Conservation (phyloP, 2,888 invertebrate genomes). For the Pristionchus exspectatus region DNA sequence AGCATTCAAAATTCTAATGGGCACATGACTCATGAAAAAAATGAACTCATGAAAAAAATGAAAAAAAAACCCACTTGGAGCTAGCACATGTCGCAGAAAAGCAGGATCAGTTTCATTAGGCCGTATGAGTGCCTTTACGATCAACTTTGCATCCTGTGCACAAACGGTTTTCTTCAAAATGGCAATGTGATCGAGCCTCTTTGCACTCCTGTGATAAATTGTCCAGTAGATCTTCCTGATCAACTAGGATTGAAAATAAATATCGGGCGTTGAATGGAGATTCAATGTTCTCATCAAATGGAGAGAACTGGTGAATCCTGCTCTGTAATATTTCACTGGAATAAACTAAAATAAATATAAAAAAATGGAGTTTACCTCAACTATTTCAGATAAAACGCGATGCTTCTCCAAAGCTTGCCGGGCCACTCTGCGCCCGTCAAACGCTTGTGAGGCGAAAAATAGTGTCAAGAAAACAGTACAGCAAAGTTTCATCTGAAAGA, state of each 20-base stretch:
- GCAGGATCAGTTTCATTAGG: neutral
- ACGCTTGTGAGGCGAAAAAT: neutral
- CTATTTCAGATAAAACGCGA: neutral
- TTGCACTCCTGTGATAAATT: neutral
- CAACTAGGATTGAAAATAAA: neutral
- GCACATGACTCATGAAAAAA: too few relatives aligned
- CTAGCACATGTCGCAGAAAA: neutral
- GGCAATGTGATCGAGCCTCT: neutral
- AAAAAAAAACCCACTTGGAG: neutral
- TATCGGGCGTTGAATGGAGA: neutral
- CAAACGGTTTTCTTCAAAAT: neutral
- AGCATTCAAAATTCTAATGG: too few relatives aligned
- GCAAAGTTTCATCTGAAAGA: neutral
- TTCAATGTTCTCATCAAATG: neutral
- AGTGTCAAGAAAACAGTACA: neutral
- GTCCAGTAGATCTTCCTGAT: neutral
- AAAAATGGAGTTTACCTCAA: neutral
- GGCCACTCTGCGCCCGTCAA: neutral
- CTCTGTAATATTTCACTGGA: neutral
- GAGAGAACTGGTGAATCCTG: neutral
- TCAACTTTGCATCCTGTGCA: neutral
- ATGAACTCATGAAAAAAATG: too few relatives aligned
- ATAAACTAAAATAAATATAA: neutral
- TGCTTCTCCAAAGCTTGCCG: neutral
- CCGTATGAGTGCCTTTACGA: neutral